Base-by-base conservation (phyloP, 2,888 invertebrate species). In the Hemaris fuciformis region DNA sequence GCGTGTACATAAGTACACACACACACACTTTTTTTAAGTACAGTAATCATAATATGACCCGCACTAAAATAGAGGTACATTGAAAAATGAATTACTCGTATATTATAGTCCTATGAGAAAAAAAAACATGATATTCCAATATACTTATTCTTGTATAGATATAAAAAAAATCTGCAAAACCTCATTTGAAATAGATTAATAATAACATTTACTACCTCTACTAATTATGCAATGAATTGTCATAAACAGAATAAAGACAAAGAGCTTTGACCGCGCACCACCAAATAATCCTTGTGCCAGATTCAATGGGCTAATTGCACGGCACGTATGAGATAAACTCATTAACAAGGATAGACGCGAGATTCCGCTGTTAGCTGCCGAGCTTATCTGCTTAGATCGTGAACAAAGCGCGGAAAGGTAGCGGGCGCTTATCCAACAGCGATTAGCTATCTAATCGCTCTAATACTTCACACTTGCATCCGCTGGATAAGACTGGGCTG, bases 291-390 rank as follows among this genome's bases (percentile, higher is more conserved):
- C 90, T 91, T 88, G 91, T 85, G 77, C 89, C 85, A 87, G 87
- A 90, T 91, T 86, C 83, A 83, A 81, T 80, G 84, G 81, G 78
- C 82, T 91, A 91, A 91, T 91, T 90, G 87, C 88, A 77, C 74
- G 76, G 76, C 84, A 87, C 87, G 85, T 87, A 80, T 88, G 91
- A 89, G 91, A 92, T 92, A 89, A 89, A 89, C 91, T 90, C 89
- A 91, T 91, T 92, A 90, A 85, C 90, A 87, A 90, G 88, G 90
- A 91, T 90, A 89, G 86, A 89, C 85, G 80, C 81, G 87, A 88
- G 87, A 90, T 89, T 89, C 87, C 87, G 80, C 77, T 78, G 77
- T 83, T 83, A 77, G 81, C 81, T 82, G 80, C 74, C 74, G 75
- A 74, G 87, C 89, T 91, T 91, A 91, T 91, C 91, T 86, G 80